These are phyloP conservation scores for Paramuricea clavata DNA, from an alignment of 92 coral and sea anemone genomes.

Conservation along the genomic window DNA sequence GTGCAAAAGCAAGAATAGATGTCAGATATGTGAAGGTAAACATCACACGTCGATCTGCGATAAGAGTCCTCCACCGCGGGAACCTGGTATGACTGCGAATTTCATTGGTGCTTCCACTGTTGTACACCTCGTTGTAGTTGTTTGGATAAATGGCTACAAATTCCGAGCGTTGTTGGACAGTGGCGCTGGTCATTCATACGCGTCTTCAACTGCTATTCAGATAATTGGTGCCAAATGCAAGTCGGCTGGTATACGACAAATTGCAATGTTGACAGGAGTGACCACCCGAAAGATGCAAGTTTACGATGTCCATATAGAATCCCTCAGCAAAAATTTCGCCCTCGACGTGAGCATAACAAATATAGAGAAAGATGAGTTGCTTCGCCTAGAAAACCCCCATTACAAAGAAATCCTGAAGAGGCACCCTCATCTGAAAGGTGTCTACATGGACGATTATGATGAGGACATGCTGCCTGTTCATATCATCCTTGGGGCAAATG, in stretches of 20 bases:
- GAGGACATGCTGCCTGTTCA: background rate
- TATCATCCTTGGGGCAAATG: background rate
- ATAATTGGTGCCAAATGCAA: slow-evolving; percentile 61
- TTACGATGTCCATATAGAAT: background rate
- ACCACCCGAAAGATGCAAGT: background rate
- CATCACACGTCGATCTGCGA: slow-evolving; percentile 74
- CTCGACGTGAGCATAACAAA: background rate
- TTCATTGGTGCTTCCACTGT: slow-evolving; percentile 27
- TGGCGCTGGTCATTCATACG: slow-evolving; percentile 82
- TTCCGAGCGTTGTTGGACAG: slow-evolving; percentile 74
- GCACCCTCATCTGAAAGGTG: background rate
- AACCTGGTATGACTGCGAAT: slow-evolving; percentile 73
- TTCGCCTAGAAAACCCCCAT: slow-evolving; percentile 8
- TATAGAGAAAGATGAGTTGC: slow-evolving; percentile 1
- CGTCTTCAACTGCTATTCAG: slow-evolving; percentile 69
- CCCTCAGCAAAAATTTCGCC: background rate
- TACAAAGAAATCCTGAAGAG: background rate
- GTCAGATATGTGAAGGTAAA: slow-evolving; percentile 46
- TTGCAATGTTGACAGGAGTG: slow-evolving; percentile 3
- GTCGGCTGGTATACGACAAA: background rate
- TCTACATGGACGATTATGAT: slow-evolving; percentile 10
- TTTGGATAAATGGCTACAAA: slow-evolving; percentile 56
- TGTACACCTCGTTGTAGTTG: slow-evolving; percentile 45
- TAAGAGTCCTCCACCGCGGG: slow-evolving; percentile 1
- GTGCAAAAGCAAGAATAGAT: slow-evolving; percentile 51